Percentiles rank a stretch among this genome's conserved stretches.
These are phyloP conservation scores for Eupristina koningsbergeri DNA, from an alignment of 1,140 invertebrate species.

Conservation along the genomic window DNA sequence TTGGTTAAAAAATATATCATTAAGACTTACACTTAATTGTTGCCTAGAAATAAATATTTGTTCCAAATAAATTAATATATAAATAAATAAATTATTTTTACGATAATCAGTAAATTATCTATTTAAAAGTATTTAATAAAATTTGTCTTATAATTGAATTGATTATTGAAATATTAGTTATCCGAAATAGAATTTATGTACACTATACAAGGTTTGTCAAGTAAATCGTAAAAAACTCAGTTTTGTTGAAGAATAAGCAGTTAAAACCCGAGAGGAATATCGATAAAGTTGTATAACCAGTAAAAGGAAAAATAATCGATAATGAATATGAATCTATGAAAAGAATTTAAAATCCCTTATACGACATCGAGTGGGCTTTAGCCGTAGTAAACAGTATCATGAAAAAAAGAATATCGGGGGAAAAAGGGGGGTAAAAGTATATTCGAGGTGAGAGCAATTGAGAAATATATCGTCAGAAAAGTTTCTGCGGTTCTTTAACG, in stretches of 20 bases:
- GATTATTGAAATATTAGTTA: no score
- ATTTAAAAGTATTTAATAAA: no score
- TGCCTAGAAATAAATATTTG: no score
- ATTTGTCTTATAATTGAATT: no score
- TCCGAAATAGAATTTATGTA: neutral
- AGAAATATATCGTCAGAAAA: constrained; percentile 28
- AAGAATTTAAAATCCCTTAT: constrained; percentile 26
- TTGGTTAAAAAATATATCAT: no score
- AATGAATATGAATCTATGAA: neutral
- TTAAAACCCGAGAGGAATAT: neutral
- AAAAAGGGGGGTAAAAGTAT: constrained; percentile 16
- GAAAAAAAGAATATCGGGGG: neutral
- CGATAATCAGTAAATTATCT: no score
- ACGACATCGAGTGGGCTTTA: neutral
- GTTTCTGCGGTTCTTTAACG: constrained; percentile 31
- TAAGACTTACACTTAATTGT: no score
- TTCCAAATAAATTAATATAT: no score
- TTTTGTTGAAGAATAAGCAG: neutral
- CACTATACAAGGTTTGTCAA: neutral
- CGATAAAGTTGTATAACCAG: neutral
- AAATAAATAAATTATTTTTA: no score
- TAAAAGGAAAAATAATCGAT: neutral
- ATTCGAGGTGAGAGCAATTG: neutral
- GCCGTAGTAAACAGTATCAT: constrained; percentile 11
- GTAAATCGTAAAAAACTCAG: neutral